Evolutionary conservation across 35 echinoderm and acorn worm species (phyloP), one percentile per base, ranked within the genome.

Genomic region (Anneissia japonica): DNA sequence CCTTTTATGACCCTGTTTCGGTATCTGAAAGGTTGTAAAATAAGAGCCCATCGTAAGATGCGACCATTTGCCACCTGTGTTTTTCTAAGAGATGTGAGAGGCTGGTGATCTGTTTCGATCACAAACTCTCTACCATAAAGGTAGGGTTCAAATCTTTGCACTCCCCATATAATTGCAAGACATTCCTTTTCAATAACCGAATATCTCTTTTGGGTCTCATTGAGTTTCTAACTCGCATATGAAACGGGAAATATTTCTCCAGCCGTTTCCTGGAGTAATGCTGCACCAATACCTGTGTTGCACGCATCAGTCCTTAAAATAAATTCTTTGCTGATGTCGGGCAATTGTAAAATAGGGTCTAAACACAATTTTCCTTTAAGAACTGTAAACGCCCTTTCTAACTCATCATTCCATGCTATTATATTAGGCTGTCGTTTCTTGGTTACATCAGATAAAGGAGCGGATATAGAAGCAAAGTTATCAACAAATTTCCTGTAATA

Each of bases 81-180:
- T n/a, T n/a, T n/a, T 23, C 87, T 83, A 0, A 93, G 46, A 30
- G 37, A 89, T 32, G 75, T 34, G 0, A 89, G 36, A 0, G 82
- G 82, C 17, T 93, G 73, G 35, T 93, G 91, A 34, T 86, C 89
- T 3, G 89, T 91, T 41, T 91, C 31, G 0, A 86, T 80, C 0
- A 45, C 32, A 86, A 91, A 86, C 30, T 91, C 89, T 13, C 29
- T 80, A 0, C 89, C 89, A 75, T 91, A 81, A 10, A 91, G n/a
- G 29, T 92, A 92, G 26, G 83, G 73, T 84, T 88, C 38, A 55
- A 92, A 84, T 23, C 75, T 76, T 75, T 79, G 38, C 19, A 88
- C 81, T 35, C 51, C 90, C 92, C 87, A 93, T 0, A 93, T 77
- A 0, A 93, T 80, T 23, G 87, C 92, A 0, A 88, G 45, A 6